A percentile compares a stretch with the other conserved stretches of the same genome.
phyloP scores from a whole-genome alignment of 2,888 invertebrate species.

The Drosophila maculinotata region DNA sequence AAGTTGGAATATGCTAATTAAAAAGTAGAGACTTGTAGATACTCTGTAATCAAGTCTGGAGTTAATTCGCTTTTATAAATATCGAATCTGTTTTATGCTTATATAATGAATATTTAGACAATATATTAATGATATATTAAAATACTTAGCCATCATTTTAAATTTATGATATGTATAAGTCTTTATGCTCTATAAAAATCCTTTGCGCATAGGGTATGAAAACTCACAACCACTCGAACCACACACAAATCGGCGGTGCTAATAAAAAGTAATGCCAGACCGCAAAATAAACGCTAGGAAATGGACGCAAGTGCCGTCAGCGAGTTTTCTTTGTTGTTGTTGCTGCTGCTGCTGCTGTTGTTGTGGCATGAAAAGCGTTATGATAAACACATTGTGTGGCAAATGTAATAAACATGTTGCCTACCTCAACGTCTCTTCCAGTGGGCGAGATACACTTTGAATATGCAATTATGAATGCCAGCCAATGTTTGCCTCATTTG shows the following conservation, averaged over 20 bases:
- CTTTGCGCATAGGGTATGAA: conserved; percentile 37
- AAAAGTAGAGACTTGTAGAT: not conserved
- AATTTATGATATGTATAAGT: not conserved
- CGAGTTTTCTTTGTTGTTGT: conserved; percentile 34
- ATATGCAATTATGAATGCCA: conserved; percentile 74
- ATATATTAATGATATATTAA: too few relatives aligned
- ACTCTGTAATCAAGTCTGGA: not conserved
- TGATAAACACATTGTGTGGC: conserved; percentile 69
- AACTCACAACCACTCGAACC: conserved; percentile 29
- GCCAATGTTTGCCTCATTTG: conserved; percentile 69
- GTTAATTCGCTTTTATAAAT: not conserved
- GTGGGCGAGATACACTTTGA: conserved; percentile 71
- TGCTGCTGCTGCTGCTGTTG: conserved; percentile 16
- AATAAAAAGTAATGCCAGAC: conserved; percentile 75
- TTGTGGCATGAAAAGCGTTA: conserved; percentile 53
- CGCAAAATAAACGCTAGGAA: conserved; percentile 76
- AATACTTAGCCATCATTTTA: too few relatives aligned
- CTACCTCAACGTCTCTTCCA: conserved; percentile 26
- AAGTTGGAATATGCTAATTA: too few relatives aligned
- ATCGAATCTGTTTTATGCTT: not conserved
- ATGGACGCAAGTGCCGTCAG: conserved; percentile 55
- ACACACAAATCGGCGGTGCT: conserved; percentile 62
- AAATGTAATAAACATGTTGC: conserved; percentile 76
- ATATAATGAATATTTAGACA: too few relatives aligned
- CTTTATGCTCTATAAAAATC: not conserved